Evolutionary conservation across 1,140 invertebrate species (phyloP), one percentile per base, ranked within the genome.

Genomic region (Arctopsyche grandis): DNA sequence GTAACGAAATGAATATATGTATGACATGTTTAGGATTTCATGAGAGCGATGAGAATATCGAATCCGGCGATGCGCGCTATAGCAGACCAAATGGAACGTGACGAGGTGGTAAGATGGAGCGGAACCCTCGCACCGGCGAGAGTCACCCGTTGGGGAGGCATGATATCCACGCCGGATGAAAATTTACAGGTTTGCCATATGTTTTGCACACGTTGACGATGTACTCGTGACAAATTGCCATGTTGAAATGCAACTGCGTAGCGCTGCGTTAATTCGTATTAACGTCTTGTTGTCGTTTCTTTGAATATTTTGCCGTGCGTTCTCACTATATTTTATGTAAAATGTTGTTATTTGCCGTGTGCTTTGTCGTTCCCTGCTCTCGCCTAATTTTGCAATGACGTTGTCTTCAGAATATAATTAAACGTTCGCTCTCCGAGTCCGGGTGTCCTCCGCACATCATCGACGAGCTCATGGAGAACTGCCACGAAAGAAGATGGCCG

Each of bases 131-230:
- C 94, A 14, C 88, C 95, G 69, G 97, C 97, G 0, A 88, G 96
- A 82, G 97, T 98, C 26, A 97, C 96, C 0, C 90, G 97, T 71
- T 99, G 97, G 97, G 97, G 97, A 74, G 97, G 97, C 74, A 98
- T 99, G 96, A 98, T 98, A 77, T 97, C 96, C 16, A 99, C 97
- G 0, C 97, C 97, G 4, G 97, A 99, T 89, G 94, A 96, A 86
- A 92, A 95, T 44, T 89, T 98, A 82, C 97, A 98, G 91, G 94
- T 96, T 86, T 84, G 73, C 79, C 38, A 46, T 38, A 12, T n/a
- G 29, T 38, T 38, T 38, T 38, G 29, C 29, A 38, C 7, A 38
- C 29, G 29, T 38, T 38, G 29, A 38, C 7, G 1, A 38, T 38
- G 29, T 38, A 38, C n/a, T n/a, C n/a, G n/a, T n/a, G n/a, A n/a